phyloP scores from a whole-genome alignment of 1,140 invertebrate genomes.

The Hormaphis cornu region DNA sequence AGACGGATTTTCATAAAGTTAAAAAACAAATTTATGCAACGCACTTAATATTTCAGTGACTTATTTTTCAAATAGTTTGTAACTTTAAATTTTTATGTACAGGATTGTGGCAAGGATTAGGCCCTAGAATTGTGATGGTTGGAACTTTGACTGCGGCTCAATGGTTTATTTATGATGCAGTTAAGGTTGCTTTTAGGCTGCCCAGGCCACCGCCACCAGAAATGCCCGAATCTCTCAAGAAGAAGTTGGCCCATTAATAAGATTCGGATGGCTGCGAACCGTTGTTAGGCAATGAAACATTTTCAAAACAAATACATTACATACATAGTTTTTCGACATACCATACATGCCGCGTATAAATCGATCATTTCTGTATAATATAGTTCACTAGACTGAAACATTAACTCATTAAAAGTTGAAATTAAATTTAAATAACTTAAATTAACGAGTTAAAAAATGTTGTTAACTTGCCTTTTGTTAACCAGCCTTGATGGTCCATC shows the following conservation, averaged over 20 bases:
- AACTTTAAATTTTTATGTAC: conserved; percentile 40
- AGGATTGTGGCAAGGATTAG: conserved; percentile 92
- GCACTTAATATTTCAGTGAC: not conserved
- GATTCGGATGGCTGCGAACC: no score
- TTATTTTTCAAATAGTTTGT: not conserved
- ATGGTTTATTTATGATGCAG: conserved; percentile 99
- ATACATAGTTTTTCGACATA: no score
- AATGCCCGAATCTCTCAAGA: conserved; percentile 93
- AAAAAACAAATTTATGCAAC: not conserved
- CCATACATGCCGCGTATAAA: no score
- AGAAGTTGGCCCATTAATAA: conserved; percentile 54
- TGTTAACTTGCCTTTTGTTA: no score
- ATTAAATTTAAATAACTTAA: no score
- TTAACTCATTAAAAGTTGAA: no score
- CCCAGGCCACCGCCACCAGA: conserved; percentile 95
- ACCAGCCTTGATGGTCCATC: no score
- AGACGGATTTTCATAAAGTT: no score
- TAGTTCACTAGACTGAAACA: no score
- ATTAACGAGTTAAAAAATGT: no score
- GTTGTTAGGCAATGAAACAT: conserved; percentile 30
- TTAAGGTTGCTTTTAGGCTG: conserved; percentile 81
- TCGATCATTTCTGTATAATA: no score
- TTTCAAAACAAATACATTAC: no score
- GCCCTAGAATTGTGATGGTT: conserved; percentile 98
- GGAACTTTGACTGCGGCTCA: conserved; percentile 97